A percentile compares a stretch with the other conserved stretches of the same genome.
Evolutionary conservation across 2,888 invertebrate species (phyloP).

Genomic region (Idaea biselata): DNA sequence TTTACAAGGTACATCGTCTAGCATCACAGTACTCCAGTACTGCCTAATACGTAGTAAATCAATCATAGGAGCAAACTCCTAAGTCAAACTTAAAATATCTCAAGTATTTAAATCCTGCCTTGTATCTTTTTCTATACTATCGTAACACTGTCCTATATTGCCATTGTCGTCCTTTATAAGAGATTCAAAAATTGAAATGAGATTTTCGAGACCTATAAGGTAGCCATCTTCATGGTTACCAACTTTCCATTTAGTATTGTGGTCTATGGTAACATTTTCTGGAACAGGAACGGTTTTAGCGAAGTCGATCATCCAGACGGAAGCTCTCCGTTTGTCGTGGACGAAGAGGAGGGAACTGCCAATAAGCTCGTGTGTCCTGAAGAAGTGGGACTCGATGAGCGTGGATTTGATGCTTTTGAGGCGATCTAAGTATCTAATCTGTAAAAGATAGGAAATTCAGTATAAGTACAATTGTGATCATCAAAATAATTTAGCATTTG

Average conservation of each 20-base stretch:
- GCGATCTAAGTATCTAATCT: constrained; percentile 92
- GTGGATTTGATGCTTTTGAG: constrained; percentile 91
- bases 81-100: constrained; percentile 34
- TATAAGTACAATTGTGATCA: constrained; percentile 2
- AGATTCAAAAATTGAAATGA: constrained; percentile 90
- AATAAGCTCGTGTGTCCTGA: constrained; percentile 95
- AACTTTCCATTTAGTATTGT: constrained; percentile 93
- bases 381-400: constrained; percentile 93
- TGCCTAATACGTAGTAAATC: constrained; percentile 46
- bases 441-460: constrained; percentile 36
- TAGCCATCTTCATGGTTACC: constrained; percentile 99
- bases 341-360: constrained; percentile 97
- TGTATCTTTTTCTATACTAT: constrained; percentile 61
- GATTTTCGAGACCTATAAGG: constrained; percentile 93
- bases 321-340: constrained; percentile 92
- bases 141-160: constrained; percentile 63
- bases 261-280: constrained; percentile 86
- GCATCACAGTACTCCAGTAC: constrained; percentile 30
- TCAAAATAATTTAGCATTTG: too few species aligned
- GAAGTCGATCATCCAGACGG: constrained; percentile 98
- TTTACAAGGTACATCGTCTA: constrained; percentile 47
- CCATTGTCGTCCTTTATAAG: constrained; percentile 75
- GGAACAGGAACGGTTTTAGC: constrained; percentile 95
- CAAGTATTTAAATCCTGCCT: constrained; percentile 71
- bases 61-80: constrained; percentile 37